Evolutionary conservation across 2,888 invertebrate species (phyloP), one percentile per base, ranked within the genome.

Genomic region (Pteria penguin): DNA sequence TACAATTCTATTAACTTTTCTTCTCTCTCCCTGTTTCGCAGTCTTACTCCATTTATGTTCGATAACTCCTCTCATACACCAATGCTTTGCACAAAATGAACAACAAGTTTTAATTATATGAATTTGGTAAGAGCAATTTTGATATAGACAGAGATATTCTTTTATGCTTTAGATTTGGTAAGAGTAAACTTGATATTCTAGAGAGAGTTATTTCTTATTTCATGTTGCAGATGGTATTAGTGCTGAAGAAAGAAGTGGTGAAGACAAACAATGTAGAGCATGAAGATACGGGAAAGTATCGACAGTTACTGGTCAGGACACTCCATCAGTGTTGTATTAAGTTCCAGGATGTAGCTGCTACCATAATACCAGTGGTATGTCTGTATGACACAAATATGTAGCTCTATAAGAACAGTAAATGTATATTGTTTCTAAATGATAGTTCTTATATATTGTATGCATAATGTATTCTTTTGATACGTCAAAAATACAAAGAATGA

Each of bases 251-350:
- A 84, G 97, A 98, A 93, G 97, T 98, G 0, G 94, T 96, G 22
- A 96, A 98, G 92, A 98, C 97, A 0, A 95, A 96, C 89, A 95
- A 96, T 1, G 93, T 93, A 11, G 98, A 98, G 89, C 96, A 97
- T 77, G 99, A 99, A 92, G 98, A 99, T 91, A 96, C 97, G 24
- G 97, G 97, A 81, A 97, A 96, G 93, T 99, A 99, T 93, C 94
- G 98, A 0, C 98, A 98, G 93, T 94, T 99, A 80, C 94, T 99
- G 45, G 99, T 99, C 58, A 94, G 97, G 74, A 99, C 99, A 0
- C 93, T 99, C 84, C 99, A 99, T 93, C 94, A 96, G 52, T 97
- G 97, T 89, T 97, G 97, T 71, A 96, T 98, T 86, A 97, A 97
- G 87, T 93, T 93, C 93, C 97, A 98, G 0, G 98, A 98, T 92